These are phyloP conservation scores for Apostichopus leukothele DNA, from an alignment of 53 echinoderm and acorn worm genomes.

Conservation along the genomic window DNA sequence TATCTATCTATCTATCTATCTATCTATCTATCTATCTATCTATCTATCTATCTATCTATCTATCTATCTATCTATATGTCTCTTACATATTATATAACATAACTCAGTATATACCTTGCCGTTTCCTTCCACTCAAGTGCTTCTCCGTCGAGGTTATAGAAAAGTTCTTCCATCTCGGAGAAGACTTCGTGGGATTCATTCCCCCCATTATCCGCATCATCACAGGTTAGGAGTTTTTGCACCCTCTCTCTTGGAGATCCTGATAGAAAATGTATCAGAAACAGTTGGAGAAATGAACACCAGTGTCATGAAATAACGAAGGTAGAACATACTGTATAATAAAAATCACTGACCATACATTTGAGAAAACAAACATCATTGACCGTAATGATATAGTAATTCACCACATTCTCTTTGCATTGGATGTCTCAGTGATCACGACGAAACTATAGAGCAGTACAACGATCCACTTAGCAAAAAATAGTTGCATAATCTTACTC, in stretches of 20 bases:
- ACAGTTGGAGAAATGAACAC: background rate
- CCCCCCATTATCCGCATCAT: slow-evolving; percentile 54
- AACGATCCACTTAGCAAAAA: too few relatives aligned
- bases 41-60: too few relatives aligned
- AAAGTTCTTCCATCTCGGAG: slow-evolving; percentile 87
- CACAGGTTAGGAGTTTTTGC: slow-evolving; percentile 8
- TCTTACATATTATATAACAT: too few relatives aligned
- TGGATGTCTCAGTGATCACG: too few relatives aligned
- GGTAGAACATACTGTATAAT: background rate
- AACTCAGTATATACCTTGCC: slow-evolving; percentile 59
- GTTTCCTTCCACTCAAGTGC: slow-evolving; percentile 95
- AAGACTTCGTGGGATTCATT: slow-evolving; percentile 65
- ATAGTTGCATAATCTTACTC: too few relatives aligned
- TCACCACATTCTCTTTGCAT: background rate
- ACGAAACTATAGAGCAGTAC: too few relatives aligned
- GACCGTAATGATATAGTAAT: background rate
- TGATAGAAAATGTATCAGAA: background rate
- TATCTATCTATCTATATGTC: too few relatives aligned
- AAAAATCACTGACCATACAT: background rate
- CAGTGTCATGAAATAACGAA: background rate
- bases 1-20: too few relatives aligned
- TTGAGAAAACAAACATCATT: background rate
- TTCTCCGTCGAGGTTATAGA: slow-evolving; percentile 84
- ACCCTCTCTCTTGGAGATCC: slow-evolving; percentile 25
- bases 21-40: too few relatives aligned